Conservation (phyloP, 2,888 invertebrate species). For the Drosophila nr. medialis region DNA sequence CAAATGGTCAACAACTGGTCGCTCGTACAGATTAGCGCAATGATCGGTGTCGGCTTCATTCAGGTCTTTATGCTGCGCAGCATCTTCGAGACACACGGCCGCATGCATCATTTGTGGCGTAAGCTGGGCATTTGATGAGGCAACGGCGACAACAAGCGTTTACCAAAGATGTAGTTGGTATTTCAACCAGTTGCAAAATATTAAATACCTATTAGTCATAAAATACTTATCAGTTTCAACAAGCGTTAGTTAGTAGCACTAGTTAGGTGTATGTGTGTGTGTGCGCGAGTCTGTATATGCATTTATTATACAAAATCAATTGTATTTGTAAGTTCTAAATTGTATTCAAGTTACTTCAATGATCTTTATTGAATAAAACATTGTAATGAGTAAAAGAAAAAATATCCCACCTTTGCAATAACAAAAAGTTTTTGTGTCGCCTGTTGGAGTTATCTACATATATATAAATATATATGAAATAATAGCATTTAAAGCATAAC, state of each 20-base stretch:
- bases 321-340: slow-evolving; percentile 30
- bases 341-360: slow-evolving; percentile 13
- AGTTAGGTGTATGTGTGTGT: slow-evolving; percentile 26
- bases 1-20: slow-evolving; percentile 93
- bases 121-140: slow-evolving; percentile 79
- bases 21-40: slow-evolving; percentile 89
- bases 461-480: neutral
- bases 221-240: slow-evolving; percentile 55
- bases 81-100: slow-evolving; percentile 88
- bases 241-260: slow-evolving; percentile 41
- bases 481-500: neutral
- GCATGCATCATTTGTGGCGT: slow-evolving; percentile 82
- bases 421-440: neutral
- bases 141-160: slow-evolving; percentile 1
- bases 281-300: slow-evolving; percentile 13
- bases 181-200: slow-evolving; percentile 31
- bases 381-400: slow-evolving; percentile 19
- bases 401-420: neutral
- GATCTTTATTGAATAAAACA: slow-evolving; percentile 46
- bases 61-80: slow-evolving; percentile 92
- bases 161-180: slow-evolving; percentile 58
- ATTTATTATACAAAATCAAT: slow-evolving; percentile 57
- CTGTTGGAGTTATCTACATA: neutral
- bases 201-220: slow-evolving; percentile 42
- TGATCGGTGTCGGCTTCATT: slow-evolving; percentile 90